Evolutionary conservation across 2,797 vertebrate species (phyloP).

Genomic region (Xenops minutus): DNA sequence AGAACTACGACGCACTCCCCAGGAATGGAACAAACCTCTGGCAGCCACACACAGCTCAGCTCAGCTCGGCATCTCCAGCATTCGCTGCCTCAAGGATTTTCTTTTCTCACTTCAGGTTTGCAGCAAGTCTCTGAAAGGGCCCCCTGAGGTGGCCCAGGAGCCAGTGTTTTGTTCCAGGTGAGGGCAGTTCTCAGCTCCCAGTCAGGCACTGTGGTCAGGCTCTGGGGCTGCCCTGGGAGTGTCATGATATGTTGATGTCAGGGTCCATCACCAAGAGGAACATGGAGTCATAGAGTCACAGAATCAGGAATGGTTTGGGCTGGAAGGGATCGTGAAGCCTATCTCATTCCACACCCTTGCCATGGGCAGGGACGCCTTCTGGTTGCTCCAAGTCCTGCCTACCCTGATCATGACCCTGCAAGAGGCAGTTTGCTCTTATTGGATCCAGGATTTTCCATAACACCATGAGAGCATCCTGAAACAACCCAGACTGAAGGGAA

Average conservation of each 20-base stretch:
- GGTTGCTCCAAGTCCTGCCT: background rate
- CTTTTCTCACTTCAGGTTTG: background rate
- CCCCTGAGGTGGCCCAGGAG: background rate
- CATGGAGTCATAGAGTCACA: background rate
- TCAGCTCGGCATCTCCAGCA: accelerated
- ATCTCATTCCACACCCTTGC: background rate
- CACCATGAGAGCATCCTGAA: background rate
- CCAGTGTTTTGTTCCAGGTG: background rate
- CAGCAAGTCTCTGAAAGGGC: background rate
- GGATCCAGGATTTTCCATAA: background rate
- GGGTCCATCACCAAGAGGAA: background rate
- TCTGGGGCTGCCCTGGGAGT: background rate
- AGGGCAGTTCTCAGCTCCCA: background rate
- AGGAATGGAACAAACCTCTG: background rate
- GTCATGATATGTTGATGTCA: background rate
- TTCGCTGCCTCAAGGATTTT: background rate
- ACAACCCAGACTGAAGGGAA: background rate
- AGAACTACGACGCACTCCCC: accelerated
- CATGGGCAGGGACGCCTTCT: background rate
- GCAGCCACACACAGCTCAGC: background rate
- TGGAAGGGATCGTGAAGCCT: background rate
- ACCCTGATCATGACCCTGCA: background rate
- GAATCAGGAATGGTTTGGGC: background rate
- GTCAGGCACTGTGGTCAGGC: background rate
- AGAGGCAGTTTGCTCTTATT: accelerated